phyloP scores from a whole-genome alignment of 2,888 invertebrate genomes.

The Volucella zonaria region DNA sequence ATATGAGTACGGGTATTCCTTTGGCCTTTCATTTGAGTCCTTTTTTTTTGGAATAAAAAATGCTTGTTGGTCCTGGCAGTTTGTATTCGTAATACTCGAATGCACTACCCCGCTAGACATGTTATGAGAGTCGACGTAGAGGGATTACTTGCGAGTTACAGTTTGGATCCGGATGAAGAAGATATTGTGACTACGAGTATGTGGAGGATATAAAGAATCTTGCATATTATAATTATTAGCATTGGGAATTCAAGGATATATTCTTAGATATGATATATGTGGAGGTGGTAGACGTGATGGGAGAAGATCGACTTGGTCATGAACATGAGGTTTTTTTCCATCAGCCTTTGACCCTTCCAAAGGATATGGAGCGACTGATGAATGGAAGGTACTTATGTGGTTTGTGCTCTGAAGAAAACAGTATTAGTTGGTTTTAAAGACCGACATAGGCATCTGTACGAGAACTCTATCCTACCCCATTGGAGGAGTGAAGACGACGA shows the following conservation, averaged over 20 bases:
- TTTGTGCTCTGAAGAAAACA: no score
- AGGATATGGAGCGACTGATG: neutral
- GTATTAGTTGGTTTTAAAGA: conserved; percentile 3
- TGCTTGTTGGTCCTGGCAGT: conserved; percentile 30
- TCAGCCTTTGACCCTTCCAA: conserved; percentile 14
- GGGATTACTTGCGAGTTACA: conserved; percentile 41
- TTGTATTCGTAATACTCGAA: conserved; percentile 17
- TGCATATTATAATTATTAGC: conserved; percentile 58
- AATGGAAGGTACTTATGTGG: neutral
- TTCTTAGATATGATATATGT: neutral
- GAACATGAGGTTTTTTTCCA: neutral
- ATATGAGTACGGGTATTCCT: no score
- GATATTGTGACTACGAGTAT: neutral
- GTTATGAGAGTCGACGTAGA: conserved; percentile 14
- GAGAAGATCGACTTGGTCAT: neutral
- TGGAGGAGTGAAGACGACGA: no score
- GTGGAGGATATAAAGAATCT: conserved; percentile 38
- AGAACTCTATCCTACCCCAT: no score
- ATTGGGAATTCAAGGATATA: conserved; percentile 57
- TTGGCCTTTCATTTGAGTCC: no score
- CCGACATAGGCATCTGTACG: no score
- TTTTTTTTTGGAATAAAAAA: no score
- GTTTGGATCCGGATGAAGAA: neutral
- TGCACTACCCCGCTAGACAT: conserved; percentile 19
- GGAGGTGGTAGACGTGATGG: conserved; percentile 1